Evolutionary conservation across 1,140 invertebrate genomes (phyloP).

Genomic region (Orius insidiosus): DNA sequence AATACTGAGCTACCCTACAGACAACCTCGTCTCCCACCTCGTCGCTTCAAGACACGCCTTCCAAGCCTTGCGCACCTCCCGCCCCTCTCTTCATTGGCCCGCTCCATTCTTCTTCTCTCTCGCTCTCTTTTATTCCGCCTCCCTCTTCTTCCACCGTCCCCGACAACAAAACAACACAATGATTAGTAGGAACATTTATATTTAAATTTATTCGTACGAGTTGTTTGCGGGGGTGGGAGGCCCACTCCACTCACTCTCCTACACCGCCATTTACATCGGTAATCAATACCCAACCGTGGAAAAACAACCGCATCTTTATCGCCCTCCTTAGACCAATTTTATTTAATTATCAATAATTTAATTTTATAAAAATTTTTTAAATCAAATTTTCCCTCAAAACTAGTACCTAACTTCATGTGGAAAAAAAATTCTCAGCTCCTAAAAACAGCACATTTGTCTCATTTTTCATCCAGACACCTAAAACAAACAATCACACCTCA

Average conservation of each 20-base stretch:
- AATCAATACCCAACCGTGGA: neutral
- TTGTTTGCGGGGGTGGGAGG: neutral
- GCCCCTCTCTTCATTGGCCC: neutral
- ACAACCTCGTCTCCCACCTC: neutral
- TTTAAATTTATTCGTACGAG: constrained; percentile 8
- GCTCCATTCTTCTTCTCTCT: constrained; percentile 2
- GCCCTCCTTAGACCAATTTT: too few relatives aligned
- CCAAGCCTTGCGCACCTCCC: neutral
- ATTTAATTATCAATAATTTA: too few relatives aligned
- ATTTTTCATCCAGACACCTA: too few relatives aligned
- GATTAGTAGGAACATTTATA: constrained; percentile 5
- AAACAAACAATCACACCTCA: too few relatives aligned
- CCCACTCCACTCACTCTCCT: neutral
- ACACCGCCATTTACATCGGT: constrained; percentile 1
- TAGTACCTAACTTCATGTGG: too few relatives aligned
- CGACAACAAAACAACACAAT: neutral
- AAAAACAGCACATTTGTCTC: too few relatives aligned
- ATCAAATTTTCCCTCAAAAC: too few relatives aligned
- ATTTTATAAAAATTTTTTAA: too few relatives aligned
- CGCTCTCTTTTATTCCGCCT: neutral
- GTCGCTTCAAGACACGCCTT: neutral
- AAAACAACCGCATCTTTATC: too few relatives aligned
- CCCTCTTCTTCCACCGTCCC: neutral
- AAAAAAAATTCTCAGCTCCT: too few relatives aligned
- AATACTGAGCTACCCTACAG: neutral